These are phyloP conservation scores for Acleris emargana DNA, from an alignment of 2,888 invertebrate species.

Conservation along the genomic window DNA sequence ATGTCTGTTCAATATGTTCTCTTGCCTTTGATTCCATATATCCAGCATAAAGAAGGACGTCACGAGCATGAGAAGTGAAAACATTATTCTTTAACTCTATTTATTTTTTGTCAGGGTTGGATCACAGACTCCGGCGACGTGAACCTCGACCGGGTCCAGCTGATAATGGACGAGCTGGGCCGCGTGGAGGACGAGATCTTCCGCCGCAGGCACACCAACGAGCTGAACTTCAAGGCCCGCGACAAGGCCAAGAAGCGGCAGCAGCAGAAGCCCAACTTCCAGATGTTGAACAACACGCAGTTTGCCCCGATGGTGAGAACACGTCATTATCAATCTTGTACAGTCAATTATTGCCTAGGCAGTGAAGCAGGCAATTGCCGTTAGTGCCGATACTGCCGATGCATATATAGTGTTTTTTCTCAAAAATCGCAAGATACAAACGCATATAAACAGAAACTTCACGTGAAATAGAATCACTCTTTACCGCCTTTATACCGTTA, in stretches of 20 bases:
- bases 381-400: too few species aligned
- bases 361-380: too few species aligned
- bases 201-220: constrained; percentile 93
- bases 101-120: constrained; percentile 87
- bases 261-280: constrained; percentile 87
- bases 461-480: too few species aligned
- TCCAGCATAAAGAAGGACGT: too few species aligned
- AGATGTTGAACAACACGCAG: constrained; percentile 88
- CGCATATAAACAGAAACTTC: too few species aligned
- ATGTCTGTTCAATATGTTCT: too few species aligned
- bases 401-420: too few species aligned
- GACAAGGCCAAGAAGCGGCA: constrained; percentile 88
- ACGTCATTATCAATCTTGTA: background rate
- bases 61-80: too few species aligned
- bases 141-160: constrained; percentile 95
- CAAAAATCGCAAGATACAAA: too few species aligned
- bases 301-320: constrained; percentile 89
- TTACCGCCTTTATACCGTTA: too few species aligned
- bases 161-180: constrained; percentile 97
- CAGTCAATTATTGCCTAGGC: too few species aligned
- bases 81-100: background rate
- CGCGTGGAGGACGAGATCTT: constrained; percentile 98
- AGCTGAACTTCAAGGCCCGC: constrained; percentile 90
- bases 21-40: too few species aligned
- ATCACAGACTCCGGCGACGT: constrained; percentile 98